Evolutionary conservation across 2,797 vertebrate genomes (phyloP), one percentile per base, ranked within the genome.

Genomic region (Pyrocephalus nanus): DNA sequence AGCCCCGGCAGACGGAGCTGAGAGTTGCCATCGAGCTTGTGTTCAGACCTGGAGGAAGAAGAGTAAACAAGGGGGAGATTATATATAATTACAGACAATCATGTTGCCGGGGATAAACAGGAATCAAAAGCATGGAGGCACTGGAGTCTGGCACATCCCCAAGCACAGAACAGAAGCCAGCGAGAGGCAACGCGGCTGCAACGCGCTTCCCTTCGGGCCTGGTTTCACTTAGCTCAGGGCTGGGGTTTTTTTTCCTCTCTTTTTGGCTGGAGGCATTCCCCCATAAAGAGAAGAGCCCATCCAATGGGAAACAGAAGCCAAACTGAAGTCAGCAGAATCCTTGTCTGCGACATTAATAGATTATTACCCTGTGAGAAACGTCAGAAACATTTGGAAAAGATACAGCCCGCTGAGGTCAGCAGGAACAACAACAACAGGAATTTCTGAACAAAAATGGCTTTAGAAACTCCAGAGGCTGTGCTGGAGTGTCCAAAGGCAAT

Each of bases 81-180:
- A 97, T 95, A 94, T 92, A 80, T 98, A 98, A 98, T 98, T 98
- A 98, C 29, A 98, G 97, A 95, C 97, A 97, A 97, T 97, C 97
- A 93, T 40, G 94, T 96, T 95, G 96, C 96, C 12, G 74, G 91
- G 96, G 95, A 96, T 97, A 97, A 98, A 98, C 96, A 97, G 94
- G 96, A 97, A 97, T 97, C 96, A 97, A 95, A 97, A 97, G 96
- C 93, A 82, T 55, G 66, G 97, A 98, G 97, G 97, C 97, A 94
- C 94, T 10, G 83, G 80, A 97, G 94, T 53, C 94, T 97, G 97
- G 98, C 97, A 89, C 77, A 7, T 65, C 92, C 97, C 96, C 97
- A 98, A 86, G 71, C 64, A 55, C 53, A 55, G 94, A 96, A 85
- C 95, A 90, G 96, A 74, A 96, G 93, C 74, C 82, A 87, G 75